A percentile compares a stretch with the other conserved stretches of the same genome.
These are phyloP conservation scores for Drosophila watanabei DNA, from an alignment of 1,140 invertebrate species.

Conservation along the genomic window DNA sequence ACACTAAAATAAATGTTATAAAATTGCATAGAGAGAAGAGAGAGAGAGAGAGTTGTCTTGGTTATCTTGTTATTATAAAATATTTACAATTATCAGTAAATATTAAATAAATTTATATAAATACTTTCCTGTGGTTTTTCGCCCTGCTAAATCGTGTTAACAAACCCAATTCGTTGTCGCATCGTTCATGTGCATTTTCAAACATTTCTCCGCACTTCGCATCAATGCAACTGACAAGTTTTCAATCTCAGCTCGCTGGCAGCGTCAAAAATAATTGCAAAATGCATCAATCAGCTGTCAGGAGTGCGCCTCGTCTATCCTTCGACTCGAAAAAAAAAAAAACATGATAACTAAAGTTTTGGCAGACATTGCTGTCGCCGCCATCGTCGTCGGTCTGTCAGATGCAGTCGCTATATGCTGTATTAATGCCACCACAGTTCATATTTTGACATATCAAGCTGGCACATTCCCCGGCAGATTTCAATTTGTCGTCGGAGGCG, in stretches of 20 bases:
- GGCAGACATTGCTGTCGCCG: conserved; percentile 49
- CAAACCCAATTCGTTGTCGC: conserved; percentile 49
- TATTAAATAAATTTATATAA: neutral
- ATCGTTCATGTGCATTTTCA: conserved; percentile 59
- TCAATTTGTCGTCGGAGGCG: conserved; percentile 42
- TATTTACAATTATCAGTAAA: neutral
- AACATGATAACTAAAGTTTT: conserved; percentile 26
- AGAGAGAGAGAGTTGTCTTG: neutral
- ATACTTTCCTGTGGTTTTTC: neutral
- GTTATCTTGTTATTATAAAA: neutral
- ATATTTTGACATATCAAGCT: conserved; percentile 58
- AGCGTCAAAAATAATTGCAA: conserved; percentile 81
- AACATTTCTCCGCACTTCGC: conserved; percentile 26
- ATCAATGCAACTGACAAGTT: conserved; percentile 78
- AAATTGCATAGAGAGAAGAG: neutral
- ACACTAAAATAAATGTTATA: neutral
- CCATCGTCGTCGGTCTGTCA: conserved; percentile 48
- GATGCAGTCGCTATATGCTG: conserved; percentile 48
- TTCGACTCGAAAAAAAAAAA: conserved; percentile 17
- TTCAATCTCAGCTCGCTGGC: conserved; percentile 70
- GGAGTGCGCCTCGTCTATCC: conserved; percentile 46
- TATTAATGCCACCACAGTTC: conserved; percentile 51
- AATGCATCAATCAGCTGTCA: conserved; percentile 82
- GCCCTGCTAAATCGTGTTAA: conserved; percentile 31
- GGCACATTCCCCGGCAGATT: conserved; percentile 19